Evolutionary conservation across 2,113 vertebrate species (phyloP).

Genomic region (Tragelaphus scriptus): DNA sequence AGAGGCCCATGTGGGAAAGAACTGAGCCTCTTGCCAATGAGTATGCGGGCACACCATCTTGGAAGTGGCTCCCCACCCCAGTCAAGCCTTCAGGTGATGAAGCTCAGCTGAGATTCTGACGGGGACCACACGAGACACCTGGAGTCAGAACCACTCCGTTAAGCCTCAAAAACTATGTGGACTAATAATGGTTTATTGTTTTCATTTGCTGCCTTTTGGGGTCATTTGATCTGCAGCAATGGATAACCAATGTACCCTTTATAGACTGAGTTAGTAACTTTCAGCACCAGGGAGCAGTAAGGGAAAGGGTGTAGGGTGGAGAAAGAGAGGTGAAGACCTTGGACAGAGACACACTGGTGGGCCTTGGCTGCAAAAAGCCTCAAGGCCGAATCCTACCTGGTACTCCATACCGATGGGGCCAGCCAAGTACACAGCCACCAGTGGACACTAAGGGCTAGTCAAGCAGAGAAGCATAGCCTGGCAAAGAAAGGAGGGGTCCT

Average conservation of each 20-base stretch:
- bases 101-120: neutral
- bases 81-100: neutral
- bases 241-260: neutral
- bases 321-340: neutral
- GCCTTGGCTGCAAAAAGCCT: neutral
- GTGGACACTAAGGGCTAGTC: no score
- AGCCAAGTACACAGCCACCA: neutral
- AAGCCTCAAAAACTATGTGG: neutral
- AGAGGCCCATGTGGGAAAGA: neutral
- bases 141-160: neutral
- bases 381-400: neutral
- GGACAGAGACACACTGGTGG: neutral
- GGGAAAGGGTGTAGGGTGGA: neutral
- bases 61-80: neutral
- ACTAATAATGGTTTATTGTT: neutral
- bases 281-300: neutral
- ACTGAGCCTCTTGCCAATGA: neutral
- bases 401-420: neutral
- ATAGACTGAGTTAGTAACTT: neutral
- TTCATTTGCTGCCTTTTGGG: neutral
- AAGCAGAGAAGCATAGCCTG: neutral
- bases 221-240: neutral
- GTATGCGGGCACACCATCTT: neutral
- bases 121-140: neutral
- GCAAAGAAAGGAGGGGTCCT: neutral